phyloP scores from a whole-genome alignment of 2,113 vertebrate species.

The Rhodinocichla rosea region DNA sequence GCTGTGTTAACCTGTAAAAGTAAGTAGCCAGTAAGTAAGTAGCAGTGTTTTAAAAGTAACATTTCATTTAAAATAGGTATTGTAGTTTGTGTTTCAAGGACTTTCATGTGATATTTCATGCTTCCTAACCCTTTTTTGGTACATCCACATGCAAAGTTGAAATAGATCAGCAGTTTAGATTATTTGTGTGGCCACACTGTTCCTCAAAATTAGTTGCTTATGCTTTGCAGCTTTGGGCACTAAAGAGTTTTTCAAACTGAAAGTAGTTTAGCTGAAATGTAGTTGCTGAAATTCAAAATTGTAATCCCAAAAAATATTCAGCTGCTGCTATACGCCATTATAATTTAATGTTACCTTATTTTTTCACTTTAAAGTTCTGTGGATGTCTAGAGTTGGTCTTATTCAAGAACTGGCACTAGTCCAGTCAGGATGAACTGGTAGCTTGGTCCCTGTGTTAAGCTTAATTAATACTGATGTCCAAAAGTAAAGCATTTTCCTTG shows the following conservation, averaged over 20 bases:
- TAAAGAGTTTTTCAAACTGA: neutral
- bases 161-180: neutral
- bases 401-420: neutral
- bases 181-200: accelerated
- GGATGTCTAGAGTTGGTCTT: neutral
- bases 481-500: neutral
- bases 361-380: neutral
- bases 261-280: neutral
- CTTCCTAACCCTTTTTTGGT: neutral
- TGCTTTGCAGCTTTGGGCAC: neutral
- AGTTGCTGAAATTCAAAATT: neutral
- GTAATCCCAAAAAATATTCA: neutral
- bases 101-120: neutral
- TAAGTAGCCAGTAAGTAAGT: neutral
- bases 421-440: neutral
- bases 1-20: neutral
- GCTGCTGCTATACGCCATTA: neutral
- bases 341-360: neutral
- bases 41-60: neutral
- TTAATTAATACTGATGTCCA: neutral
- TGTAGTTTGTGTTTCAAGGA: neutral
- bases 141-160: neutral
- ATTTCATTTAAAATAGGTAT: neutral
- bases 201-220: neutral
- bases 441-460: neutral